These are phyloP conservation scores for Nyctibius bracteatus DNA, from an alignment of 2,113 vertebrate genomes.

Conservation along the genomic window DNA sequence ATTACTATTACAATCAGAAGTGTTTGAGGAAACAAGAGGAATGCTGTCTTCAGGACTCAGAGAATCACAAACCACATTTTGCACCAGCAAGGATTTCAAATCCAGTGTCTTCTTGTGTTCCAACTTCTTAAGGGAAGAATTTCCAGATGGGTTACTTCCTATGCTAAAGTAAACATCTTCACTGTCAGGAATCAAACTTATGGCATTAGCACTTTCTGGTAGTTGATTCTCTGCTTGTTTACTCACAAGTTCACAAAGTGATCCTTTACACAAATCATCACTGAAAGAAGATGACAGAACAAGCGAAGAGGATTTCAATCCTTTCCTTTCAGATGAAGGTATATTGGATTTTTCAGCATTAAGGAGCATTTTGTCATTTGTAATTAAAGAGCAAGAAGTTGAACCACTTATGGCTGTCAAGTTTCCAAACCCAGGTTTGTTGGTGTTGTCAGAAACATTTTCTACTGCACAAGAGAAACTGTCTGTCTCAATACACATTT, in stretches of 20 bases:
- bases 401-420: constrained; percentile 56
- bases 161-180: constrained; percentile 31
- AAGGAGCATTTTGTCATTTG: constrained; percentile 38
- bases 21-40: constrained; percentile 17
- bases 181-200: constrained; percentile 46
- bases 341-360: constrained; percentile 51
- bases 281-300: constrained; percentile 47
- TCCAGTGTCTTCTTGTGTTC: constrained; percentile 51
- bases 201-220: constrained; percentile 12
- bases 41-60: constrained; percentile 2
- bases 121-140: constrained; percentile 29
- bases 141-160: constrained; percentile 34
- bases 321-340: constrained; percentile 51
- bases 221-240: constrained; percentile 31
- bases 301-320: constrained; percentile 55
- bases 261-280: constrained; percentile 50
- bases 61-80: constrained; percentile 20
- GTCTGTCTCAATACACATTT: constrained; percentile 56
- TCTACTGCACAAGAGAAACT: constrained; percentile 40
- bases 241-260: constrained; percentile 8
- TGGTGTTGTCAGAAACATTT: constrained; percentile 28
- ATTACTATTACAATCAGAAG: background rate
- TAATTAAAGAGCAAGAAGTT: constrained; percentile 42
- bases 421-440: constrained; percentile 49
- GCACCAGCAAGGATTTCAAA: constrained; percentile 67